phyloP scores from a whole-genome alignment of 2,888 invertebrate genomes.

The Spodoptera exigua region DNA sequence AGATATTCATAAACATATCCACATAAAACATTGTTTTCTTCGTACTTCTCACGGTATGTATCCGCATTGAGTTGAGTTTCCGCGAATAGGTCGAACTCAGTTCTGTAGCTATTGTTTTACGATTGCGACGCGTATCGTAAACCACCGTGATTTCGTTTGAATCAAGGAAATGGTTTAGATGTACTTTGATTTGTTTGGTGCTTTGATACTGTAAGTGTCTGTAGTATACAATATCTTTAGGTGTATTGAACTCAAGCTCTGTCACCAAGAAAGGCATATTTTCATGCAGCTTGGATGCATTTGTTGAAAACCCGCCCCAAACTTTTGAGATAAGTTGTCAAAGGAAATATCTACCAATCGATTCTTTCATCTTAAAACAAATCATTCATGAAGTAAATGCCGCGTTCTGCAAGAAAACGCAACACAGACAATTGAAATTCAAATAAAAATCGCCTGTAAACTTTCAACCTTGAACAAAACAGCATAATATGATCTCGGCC shows the following conservation, averaged over 20 bases:
- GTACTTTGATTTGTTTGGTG: background rate
- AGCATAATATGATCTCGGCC: slow-evolving; percentile 38
- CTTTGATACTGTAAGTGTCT: no score
- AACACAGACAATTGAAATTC: slow-evolving; percentile 1
- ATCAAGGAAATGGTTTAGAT: background rate
- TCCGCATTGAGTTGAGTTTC: slow-evolving; percentile 55
- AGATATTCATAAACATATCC: slow-evolving; percentile 37
- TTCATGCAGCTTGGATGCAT: no score
- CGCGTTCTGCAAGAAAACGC: slow-evolving; percentile 9
- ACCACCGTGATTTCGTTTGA: slow-evolving; percentile 25
- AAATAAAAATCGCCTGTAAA: slow-evolving; percentile 6
- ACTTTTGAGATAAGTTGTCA: no score
- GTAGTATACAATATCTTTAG: background rate
- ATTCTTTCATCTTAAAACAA: no score
- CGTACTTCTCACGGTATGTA: slow-evolving; percentile 57
- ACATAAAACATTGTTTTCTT: slow-evolving; percentile 35
- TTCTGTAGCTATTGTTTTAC: slow-evolving; percentile 50
- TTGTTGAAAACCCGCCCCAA: no score
- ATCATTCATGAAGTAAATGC: no score
- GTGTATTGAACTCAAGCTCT: no score
- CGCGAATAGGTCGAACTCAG: slow-evolving; percentile 36
- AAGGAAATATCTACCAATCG: no score
- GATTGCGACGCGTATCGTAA: slow-evolving; percentile 27
- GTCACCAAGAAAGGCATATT: no score
- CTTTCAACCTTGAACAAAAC: slow-evolving; percentile 49